Base-by-base conservation (phyloP, 53 echinoderm and acorn worm species). In the Astropecten irregularis region DNA sequence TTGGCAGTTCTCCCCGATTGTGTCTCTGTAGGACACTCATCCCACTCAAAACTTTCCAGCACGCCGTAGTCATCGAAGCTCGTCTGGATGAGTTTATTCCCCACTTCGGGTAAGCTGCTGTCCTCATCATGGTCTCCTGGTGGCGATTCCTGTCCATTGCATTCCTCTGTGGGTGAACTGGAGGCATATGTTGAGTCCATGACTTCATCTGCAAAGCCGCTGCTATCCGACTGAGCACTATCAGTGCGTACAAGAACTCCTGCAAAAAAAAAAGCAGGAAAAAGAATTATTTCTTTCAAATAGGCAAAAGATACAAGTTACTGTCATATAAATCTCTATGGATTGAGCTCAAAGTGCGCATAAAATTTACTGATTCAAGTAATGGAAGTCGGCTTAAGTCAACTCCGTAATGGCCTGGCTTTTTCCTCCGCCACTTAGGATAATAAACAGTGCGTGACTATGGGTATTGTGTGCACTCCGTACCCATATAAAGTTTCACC, bases 161-260 rank as follows among this genome's bases (percentile, higher is more conserved):
- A 44, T 22, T 79, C 79, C 44, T 79, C 79, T 9, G 61, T 42
- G 10, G 63, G 42, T 63, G 79, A 79, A 19, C 65, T 83, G 10
- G 84, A 71, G n/a, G 72, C 59, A 29, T 77, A 83, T 16, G 82
- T 72, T 8, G 82, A 68, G 22, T 91, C 89, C 32, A 89, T 82
- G 42, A 86, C 82, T 50, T 99, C 99, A 86, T 99, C 99, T 3
- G 99, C 94, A 82, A 99, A 99, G 4, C 99, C 99, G 35, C 99
- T 99, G 71, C 99, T 99, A 56, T 99, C 99, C 16, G 99, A 99
- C 56, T 99, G 99, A 1, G 92, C 84, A 72, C 99, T 99, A 29
- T 86, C 92, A 27, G 87, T 92, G 16, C 99, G 89, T 31, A 81
- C 82, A 48, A 97, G 79, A 35, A 62, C 52, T 15, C 82, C 97